These are phyloP conservation scores for Crocallis elinguaria DNA, from an alignment of 2,888 invertebrate genomes.

Conservation along the genomic window DNA sequence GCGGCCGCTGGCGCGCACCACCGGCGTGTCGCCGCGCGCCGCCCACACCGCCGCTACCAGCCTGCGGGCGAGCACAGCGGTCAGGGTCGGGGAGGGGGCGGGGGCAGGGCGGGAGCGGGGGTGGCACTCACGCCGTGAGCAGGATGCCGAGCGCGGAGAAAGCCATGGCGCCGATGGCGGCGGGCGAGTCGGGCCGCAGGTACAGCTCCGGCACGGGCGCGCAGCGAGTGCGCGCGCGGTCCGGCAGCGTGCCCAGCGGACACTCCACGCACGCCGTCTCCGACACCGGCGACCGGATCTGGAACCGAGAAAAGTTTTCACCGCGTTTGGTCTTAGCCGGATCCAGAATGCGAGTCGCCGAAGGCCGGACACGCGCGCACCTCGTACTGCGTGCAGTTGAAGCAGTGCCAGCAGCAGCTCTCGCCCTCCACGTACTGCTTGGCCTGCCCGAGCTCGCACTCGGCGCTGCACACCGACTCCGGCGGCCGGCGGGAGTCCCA, in stretches of 20 bases:
- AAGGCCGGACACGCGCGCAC: neutral
- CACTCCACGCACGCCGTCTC: conserved; percentile 94
- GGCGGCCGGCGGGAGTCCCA: conserved; percentile 90
- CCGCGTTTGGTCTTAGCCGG: no score
- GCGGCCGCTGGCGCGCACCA: conserved; percentile 96
- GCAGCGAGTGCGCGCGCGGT: conserved; percentile 88
- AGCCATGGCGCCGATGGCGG: conserved; percentile 96
- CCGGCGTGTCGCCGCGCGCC: conserved; percentile 95
- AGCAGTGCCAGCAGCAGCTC: conserved; percentile 97
- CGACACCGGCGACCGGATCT: conserved; percentile 91
- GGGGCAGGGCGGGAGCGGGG: neutral
- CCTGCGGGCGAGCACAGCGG: conserved; percentile 45
- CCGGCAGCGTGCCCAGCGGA: conserved; percentile 92
- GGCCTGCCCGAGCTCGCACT: conserved; percentile 95
- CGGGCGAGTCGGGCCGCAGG: conserved; percentile 91
- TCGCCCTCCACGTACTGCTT: conserved; percentile 97
- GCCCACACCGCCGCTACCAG: conserved; percentile 91
- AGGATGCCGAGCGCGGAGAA: conserved; percentile 93
- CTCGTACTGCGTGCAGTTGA: conserved; percentile 83
- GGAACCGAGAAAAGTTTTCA: conserved; percentile 37
- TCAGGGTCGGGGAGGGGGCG: neutral
- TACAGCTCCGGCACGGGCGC: conserved; percentile 92
- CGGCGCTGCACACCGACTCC: conserved; percentile 95
- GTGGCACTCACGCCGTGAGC: conserved; percentile 85
- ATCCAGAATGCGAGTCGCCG: neutral